A percentile compares a stretch with the other conserved stretches of the same genome.
Conservation (phyloP, 2,888 invertebrate species). For the Polyploca ridens region DNA sequence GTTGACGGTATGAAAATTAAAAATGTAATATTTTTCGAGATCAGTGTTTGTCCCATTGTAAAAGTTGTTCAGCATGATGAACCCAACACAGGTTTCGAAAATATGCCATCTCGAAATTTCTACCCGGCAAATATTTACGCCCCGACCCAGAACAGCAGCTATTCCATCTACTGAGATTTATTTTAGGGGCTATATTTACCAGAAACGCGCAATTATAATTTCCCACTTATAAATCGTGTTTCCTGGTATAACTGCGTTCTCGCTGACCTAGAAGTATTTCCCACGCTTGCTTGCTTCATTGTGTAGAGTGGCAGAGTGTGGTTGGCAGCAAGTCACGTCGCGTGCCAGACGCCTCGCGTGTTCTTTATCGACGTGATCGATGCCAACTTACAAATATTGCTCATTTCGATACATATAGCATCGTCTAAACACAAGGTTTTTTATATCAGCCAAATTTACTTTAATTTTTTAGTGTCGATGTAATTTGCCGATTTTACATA, state of each 20-base stretch:
- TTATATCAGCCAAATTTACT: slow-evolving; percentile 20
- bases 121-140: too few relatives aligned
- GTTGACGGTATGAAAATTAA: too few relatives aligned
- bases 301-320: not conserved
- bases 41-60: too few relatives aligned
- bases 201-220: not conserved
- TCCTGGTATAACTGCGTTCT: not conserved
- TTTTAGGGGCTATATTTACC: too few relatives aligned
- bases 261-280: not conserved
- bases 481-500: too few relatives aligned
- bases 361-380: slow-evolving; percentile 43
- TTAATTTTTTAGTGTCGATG: slow-evolving; percentile 1
- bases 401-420: slow-evolving; percentile 35
- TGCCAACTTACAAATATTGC: slow-evolving; percentile 43
- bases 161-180: too few relatives aligned
- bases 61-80: too few relatives aligned
- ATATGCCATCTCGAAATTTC: too few relatives aligned
- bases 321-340: slow-evolving; percentile 19
- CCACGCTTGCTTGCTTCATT: not conserved
- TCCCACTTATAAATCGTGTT: not conserved
- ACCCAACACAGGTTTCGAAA: too few relatives aligned
- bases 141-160: too few relatives aligned
- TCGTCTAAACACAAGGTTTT: slow-evolving; percentile 20
- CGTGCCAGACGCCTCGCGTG: slow-evolving; percentile 42
- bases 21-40: too few relatives aligned